Base-by-base conservation (phyloP, 2,888 invertebrate genomes). In the Pristionchus mayeri region DNA sequence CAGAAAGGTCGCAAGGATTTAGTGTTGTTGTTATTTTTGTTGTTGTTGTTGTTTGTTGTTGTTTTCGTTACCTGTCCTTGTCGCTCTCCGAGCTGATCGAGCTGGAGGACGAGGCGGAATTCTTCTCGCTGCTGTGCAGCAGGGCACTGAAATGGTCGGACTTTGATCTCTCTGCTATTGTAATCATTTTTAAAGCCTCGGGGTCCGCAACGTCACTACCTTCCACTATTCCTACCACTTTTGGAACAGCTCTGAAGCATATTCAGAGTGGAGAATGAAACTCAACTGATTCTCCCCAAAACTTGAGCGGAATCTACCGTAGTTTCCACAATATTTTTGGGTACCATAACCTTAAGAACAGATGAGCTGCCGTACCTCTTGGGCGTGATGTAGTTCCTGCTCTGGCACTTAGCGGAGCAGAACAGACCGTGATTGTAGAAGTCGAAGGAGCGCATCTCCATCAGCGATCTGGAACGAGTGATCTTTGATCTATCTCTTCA, bases 341-440 rank as follows among this genome's bases (percentile, higher is more conserved):
- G 1, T 54, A 54, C 54, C 54, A n/a, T 54, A 18, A n/a, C n/a
- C 54, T 3, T n/a, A 9, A 27, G n/a, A n/a, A n/a, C n/a, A 18
- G 18, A 24, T 71, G 2, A 30, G 16, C 11, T 48, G 40, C 0
- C 60, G 34, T 71, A 71, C 71, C 84, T 75, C 57, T 90, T 90
- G 13, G 90, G 89, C 13, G 90, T 90, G 57, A 90, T 90, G 80
- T 92, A 91, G 85, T 92, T 90, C 30, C 93, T 87, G 44, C 93
- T 93, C 81, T 93, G 92, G 88, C 94, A 94, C 84, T 93, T 92
- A 0, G 93, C 93, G n/a, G 93, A 93, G 87, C 94, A 94, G 83
- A 91, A 90, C 37, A 91, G 92, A 3, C 91, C 87, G 86, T 94
- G 94, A 79, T 93, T 92, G 88, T 93, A 93, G 89, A 94, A 94